Conservation (phyloP, 2,888 invertebrate genomes). For the Caenorhabditis wallacei region DNA sequence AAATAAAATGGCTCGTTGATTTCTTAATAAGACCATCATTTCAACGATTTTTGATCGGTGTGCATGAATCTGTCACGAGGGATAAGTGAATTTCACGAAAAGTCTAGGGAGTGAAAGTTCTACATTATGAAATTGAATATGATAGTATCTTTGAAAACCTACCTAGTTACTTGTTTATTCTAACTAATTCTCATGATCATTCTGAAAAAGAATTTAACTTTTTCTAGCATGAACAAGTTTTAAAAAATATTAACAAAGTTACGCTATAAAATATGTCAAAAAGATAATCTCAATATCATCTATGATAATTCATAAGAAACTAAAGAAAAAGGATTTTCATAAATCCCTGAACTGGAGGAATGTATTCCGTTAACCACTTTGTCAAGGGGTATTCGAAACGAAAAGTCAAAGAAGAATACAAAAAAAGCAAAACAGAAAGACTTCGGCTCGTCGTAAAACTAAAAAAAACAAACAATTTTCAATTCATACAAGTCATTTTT, state of each 20-base stretch:
- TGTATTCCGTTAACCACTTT: constrained; percentile 32
- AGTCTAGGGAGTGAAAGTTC: too few species aligned
- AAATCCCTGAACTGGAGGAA: constrained; percentile 8
- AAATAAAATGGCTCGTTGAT: neutral
- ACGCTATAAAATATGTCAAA: too few species aligned
- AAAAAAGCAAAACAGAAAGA: constrained; percentile 41
- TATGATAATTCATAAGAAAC: too few species aligned
- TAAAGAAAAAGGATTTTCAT: neutral
- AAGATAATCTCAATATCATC: too few species aligned
- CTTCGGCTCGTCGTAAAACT: constrained; percentile 13
- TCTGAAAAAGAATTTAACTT: too few species aligned
- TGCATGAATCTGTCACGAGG: neutral
- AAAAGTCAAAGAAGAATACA: constrained; percentile 32
- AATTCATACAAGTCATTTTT: constrained; percentile 59
- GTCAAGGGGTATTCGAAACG: constrained; percentile 48
- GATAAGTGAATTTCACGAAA: neutral
- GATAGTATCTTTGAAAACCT: too few species aligned
- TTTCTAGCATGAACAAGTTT: too few species aligned
- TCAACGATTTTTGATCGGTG: constrained; percentile 15
- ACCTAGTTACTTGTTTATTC: too few species aligned
- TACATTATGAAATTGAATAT: too few species aligned
- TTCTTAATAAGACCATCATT: constrained; percentile 5
- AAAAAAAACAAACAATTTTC: constrained; percentile 53
- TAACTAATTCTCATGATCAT: too few species aligned
- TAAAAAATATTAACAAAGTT: too few species aligned